These are phyloP conservation scores for Aphidius colemani DNA, from an alignment of 2,888 invertebrate genomes.

Conservation along the genomic window DNA sequence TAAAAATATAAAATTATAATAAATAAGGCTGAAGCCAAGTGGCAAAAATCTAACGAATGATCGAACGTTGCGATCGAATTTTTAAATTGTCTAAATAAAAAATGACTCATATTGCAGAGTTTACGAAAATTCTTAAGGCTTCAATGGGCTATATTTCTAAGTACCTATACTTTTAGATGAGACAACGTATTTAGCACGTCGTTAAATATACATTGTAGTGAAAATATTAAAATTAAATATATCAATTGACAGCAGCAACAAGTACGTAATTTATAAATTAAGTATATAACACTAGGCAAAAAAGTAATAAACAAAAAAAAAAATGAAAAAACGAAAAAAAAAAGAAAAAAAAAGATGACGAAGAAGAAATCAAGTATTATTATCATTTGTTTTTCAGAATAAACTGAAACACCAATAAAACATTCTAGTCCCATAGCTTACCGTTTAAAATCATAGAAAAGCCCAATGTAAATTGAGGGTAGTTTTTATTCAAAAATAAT, in stretches of 20 bases:
- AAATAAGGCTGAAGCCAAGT: constrained; percentile 4
- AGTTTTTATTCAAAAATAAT: constrained; percentile 4
- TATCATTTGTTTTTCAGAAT: constrained; percentile 10
- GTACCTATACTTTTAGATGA: constrained; percentile 27
- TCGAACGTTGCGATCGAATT: not conserved
- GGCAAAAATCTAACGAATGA: constrained; percentile 3
- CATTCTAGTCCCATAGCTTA: constrained; percentile 40
- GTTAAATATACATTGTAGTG: constrained; percentile 31
- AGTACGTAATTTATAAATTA: constrained; percentile 24
- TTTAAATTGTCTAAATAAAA: constrained; percentile 4
- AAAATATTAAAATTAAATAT: constrained; percentile 11
- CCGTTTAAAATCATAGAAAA: constrained; percentile 19
- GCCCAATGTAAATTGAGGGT: constrained; percentile 3
- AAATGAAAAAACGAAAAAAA: constrained; percentile 3
- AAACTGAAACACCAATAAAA: constrained; percentile 21
- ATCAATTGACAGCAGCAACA: constrained; percentile 16
- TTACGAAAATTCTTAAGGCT: constrained; percentile 31
- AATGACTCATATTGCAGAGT: constrained; percentile 16
- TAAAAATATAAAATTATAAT: constrained; percentile 8
- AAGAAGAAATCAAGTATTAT: constrained; percentile 8
- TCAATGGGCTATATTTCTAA: constrained; percentile 36
- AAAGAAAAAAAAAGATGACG: not conserved
- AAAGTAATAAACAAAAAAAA: not conserved
- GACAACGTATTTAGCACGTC: constrained; percentile 33
- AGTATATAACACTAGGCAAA: constrained; percentile 12